Conservation (phyloP, 2,888 invertebrate genomes). For the Ectemnius continuus region DNA sequence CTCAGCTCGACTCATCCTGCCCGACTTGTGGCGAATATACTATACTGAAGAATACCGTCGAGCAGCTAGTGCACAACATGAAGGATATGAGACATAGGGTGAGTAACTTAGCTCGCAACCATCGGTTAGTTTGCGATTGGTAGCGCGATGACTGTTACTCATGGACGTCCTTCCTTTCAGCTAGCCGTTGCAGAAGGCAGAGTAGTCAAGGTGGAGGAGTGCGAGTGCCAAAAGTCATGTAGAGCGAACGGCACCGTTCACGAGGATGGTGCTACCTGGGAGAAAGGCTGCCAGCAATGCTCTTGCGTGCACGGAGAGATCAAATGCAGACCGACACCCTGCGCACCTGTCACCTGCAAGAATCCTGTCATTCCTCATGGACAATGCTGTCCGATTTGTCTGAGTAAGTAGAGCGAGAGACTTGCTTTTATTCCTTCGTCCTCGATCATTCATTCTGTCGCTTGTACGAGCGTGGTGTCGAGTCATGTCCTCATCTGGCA, state of each 20-base stretch:
- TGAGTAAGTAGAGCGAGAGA: constrained; percentile 83
- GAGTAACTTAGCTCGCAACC: constrained; percentile 74
- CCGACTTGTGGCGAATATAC: constrained; percentile 95
- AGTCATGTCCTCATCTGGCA: constrained; percentile 25
- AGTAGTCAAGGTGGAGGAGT: constrained; percentile 89
- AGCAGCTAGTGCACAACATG: constrained; percentile 88
- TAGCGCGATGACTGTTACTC: constrained; percentile 39
- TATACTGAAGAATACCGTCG: constrained; percentile 89
- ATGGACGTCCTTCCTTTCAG: constrained; percentile 80
- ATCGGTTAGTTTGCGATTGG: too few species aligned
- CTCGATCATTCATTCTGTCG: constrained; percentile 1
- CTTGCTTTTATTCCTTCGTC: neutral
- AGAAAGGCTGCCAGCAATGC: constrained; percentile 91
- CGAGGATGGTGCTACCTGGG: constrained; percentile 92
- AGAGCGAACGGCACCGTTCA: constrained; percentile 88
- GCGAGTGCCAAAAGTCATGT: constrained; percentile 94
- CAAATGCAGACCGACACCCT: constrained; percentile 89
- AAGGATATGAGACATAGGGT: constrained; percentile 92
- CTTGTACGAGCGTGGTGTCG: too few species aligned
- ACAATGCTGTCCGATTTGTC: constrained; percentile 92
- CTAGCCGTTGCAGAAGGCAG: constrained; percentile 89
- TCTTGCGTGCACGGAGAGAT: constrained; percentile 93
- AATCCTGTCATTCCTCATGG: constrained; percentile 88
- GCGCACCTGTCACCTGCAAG: constrained; percentile 88
- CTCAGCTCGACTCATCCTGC: constrained; percentile 90